Percentiles rank a stretch among this genome's conserved stretches.
Evolutionary conservation across 2,797 vertebrate genomes (phyloP).

Genomic region (Malurus leucopterus): DNA sequence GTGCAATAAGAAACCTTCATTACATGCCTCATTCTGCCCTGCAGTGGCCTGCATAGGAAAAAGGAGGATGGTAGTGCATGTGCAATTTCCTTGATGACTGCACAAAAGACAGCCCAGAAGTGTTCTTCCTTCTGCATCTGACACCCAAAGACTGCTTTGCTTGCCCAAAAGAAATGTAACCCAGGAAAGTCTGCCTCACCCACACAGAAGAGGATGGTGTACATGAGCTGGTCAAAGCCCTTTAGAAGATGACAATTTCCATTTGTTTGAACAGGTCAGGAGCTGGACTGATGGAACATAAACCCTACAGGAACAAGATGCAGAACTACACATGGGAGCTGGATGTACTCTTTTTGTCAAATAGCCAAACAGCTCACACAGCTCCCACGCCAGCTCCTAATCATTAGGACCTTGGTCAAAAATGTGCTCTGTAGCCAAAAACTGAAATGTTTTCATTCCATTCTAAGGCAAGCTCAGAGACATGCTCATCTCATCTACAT

Average conservation of each 20-base stretch:
- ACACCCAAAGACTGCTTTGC: not conserved
- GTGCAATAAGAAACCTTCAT: not conserved
- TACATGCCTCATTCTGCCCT: not conserved
- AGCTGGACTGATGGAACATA: not conserved
- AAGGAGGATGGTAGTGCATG: not conserved
- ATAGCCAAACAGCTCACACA: accelerated
- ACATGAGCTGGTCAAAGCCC: not conserved
- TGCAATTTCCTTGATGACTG: not conserved
- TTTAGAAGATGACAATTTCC: not conserved
- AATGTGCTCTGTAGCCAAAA: not conserved
- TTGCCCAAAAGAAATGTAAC: not conserved
- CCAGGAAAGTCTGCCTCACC: not conserved
- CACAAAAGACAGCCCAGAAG: not conserved
- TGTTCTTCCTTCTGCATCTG: not conserved
- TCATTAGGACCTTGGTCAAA: not conserved
- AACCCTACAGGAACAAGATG: not conserved
- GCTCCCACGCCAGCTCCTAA: not conserved
- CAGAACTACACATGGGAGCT: not conserved
- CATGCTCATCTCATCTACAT: not conserved
- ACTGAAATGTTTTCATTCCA: not conserved
- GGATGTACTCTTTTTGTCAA: not conserved
- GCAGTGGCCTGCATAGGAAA: not conserved
- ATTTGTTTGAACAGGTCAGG: not conserved
- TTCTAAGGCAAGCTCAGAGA: not conserved
- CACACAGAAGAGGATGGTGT: not conserved